These are phyloP conservation scores for Propithecus perrieri DNA, from an alignment of 2,797 vertebrate species.

Conservation along the genomic window DNA sequence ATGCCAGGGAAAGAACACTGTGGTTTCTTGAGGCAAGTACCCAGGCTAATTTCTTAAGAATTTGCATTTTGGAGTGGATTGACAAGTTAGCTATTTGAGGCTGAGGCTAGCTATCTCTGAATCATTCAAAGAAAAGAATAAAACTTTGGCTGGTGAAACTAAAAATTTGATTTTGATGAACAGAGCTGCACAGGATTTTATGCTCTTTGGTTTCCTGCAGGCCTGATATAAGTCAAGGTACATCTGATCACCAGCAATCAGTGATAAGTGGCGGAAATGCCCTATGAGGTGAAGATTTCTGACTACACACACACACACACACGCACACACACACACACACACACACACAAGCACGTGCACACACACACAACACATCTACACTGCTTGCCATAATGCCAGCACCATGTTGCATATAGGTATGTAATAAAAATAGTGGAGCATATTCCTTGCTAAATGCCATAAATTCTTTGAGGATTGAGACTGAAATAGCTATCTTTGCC, in stretches of 20 bases:
- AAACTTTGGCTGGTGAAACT: slow-evolving; percentile 1
- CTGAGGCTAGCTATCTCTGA: slow-evolving; percentile 44
- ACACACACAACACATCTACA: neutral
- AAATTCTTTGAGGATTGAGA: neutral
- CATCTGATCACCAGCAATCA: neutral
- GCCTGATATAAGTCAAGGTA: neutral
- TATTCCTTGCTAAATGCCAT: neutral
- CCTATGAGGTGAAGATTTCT: neutral
- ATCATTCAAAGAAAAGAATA: slow-evolving; percentile 43
- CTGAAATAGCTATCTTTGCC: neutral
- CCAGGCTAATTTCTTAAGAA: slow-evolving; percentile 51
- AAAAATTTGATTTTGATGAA: slow-evolving; percentile 22
- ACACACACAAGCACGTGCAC: too few relatives aligned
- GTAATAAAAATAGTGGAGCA: neutral
- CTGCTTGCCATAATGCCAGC: neutral
- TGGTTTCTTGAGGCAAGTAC: slow-evolving; percentile 34
- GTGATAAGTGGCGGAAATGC: neutral
- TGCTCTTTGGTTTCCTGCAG: slow-evolving; percentile 31
- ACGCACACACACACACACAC: neutral
- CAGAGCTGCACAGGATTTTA: neutral
- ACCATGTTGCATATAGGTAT: neutral
- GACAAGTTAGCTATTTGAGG: slow-evolving; percentile 39
- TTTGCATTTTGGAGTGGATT: slow-evolving; percentile 19
- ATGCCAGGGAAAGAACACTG: slow-evolving; percentile 5
- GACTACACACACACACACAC: neutral